Evolutionary conservation across 2,888 invertebrate genomes (phyloP), one percentile per base, ranked within the genome.

Genomic region (Troides helena): DNA sequence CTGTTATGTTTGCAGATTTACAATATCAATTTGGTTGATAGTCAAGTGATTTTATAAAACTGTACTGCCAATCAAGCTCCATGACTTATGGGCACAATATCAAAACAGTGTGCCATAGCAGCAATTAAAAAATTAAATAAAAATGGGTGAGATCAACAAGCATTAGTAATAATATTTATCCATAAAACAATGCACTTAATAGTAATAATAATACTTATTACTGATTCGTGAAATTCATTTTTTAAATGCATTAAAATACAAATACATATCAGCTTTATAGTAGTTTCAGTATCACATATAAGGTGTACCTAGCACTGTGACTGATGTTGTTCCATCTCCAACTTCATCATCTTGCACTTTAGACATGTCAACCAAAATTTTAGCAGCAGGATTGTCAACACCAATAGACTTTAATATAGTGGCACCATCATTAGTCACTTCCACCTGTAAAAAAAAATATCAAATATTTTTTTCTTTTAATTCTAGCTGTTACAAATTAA

Each of bases 261-360:
- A 63, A 67, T 56, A 62, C 2, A 61, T 61, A 25, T 61, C 18
- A 61, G 12, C 17, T 36, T 39, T 30, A 12, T 39, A 58, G 23
- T 58, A 58, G 8, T 58, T 25, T 50, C 18, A 53, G n/a, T 7
- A 58, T 23, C 23, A 58, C 23, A 58, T 58, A 53, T 53, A 30
- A 67, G 53, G 61, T 65, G 76, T 86, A 96, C 96, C 96, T 74
- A 96, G 90, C 59, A 99, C 99, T 67, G 99, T 98, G 0, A 99
- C 99, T 0, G 99, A 99, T 58, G 99, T 99, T n/a, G 99, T 99
- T 18, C 99, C 99, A 94, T 99, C 99, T 61, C 99, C 99, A 71
- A 99, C 99, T 94, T 99, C 99, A 85, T 98, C 98, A 92, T 99
- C 99, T 86, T 99, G 99, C 4, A 98, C 98, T 89, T 97, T 97